Evolutionary conservation across 2,113 vertebrate species (phyloP), one percentile per base, ranked within the genome.

Genomic region (Leptobrachium ailaonicum): DNA sequence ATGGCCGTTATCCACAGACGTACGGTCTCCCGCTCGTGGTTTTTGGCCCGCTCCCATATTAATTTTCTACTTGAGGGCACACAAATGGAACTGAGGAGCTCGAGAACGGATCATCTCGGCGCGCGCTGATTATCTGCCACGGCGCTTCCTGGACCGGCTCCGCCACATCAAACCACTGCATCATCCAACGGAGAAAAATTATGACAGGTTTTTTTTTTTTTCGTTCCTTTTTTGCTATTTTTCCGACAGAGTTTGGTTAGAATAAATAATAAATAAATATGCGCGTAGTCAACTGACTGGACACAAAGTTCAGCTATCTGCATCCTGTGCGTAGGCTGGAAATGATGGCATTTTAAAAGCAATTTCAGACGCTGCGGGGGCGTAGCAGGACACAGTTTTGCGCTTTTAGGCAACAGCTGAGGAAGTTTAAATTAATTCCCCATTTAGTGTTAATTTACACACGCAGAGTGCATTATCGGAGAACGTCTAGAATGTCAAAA

Each of bases 11-110:
- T 32, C 20, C 20, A 32, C 20, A 32, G 20, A 32, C 20, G 20
- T 32, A 32, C 20, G 20, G 20, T 32, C 20, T 32, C 20, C 20
- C 20, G 20, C 20, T 32, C 20, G 20, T 32, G 20, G 20, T 32
- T 32, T 50, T 50, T 50, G 47, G 47, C 47, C 47, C 8, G 47
- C 47, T 5, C 47, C 89, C 87, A 83, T 60, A 42, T 85, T 82
- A 56, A 87, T 89, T 88, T 89, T 87, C 87, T 69, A 76, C 87
- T 85, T 82, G 82, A 82, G 60, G 62, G 87, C 77, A 81, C 86
- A 83, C 71, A 84, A 83, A 83, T n/a, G 80, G 82, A 69, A 72
- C 82, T 53, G 64, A 2, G 84, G 82, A 62, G 80, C 56, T 54
- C 60, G 79, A 62, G 58, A 68, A 58, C 7, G 6, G 76, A 82